Conservation (phyloP, 2,113 vertebrate genomes). For the Dunckerocampus dactyliophorus region DNA sequence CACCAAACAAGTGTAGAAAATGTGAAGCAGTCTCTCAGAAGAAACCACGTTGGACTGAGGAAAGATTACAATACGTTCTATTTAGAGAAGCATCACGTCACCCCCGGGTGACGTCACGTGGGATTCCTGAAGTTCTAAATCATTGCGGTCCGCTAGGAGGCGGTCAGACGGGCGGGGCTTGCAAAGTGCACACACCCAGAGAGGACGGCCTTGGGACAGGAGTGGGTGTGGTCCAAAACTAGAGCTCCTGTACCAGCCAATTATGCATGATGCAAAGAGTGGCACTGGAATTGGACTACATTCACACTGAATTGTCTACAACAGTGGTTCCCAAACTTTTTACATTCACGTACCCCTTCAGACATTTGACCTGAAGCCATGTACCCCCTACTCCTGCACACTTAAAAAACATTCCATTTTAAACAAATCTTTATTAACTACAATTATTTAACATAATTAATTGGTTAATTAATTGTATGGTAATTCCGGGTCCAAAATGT, state of each 20-base stretch:
- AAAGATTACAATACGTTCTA: slow-evolving; percentile 99
- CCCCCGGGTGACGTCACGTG: slow-evolving; percentile 98
- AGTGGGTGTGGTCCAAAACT: slow-evolving; percentile 54
- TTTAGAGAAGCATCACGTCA: slow-evolving; percentile 99
- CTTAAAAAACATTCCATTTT: no score
- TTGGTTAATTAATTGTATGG: no score
- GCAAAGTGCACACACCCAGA: slow-evolving; percentile 28
- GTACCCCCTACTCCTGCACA: no score
- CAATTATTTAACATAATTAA: no score
- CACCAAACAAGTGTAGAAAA: slow-evolving; percentile 92
- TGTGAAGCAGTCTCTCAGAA: slow-evolving; percentile 85
- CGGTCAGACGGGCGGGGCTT: slow-evolving; percentile 60
- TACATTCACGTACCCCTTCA: no score
- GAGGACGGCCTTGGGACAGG: slow-evolving; percentile 27
- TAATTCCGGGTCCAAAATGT: no score
- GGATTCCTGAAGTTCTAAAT: slow-evolving; percentile 99
- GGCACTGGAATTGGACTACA: not conserved
- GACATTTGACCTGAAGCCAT: no score
- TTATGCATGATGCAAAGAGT: slow-evolving; percentile 17
- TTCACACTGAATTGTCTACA: no score
- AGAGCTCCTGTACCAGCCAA: slow-evolving; percentile 11
- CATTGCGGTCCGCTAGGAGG: slow-evolving; percentile 85
- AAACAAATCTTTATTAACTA: no score
- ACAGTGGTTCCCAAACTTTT: no score
- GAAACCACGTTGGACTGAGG: slow-evolving; percentile 99